Conservation (phyloP, 2,797 vertebrate genomes). For the Intellagama lesueurii region DNA sequence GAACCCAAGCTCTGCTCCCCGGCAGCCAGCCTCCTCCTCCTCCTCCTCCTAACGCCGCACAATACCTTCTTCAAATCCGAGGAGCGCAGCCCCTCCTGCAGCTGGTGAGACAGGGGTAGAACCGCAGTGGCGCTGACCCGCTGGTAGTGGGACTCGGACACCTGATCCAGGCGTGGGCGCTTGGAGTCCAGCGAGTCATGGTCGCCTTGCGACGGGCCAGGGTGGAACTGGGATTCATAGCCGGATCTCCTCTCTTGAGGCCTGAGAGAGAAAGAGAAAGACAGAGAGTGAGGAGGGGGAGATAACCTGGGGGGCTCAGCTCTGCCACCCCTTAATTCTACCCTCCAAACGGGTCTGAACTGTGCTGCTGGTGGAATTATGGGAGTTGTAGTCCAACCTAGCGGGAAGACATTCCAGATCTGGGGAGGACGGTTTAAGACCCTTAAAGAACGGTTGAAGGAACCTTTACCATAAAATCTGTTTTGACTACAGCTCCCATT, state of each 20-base stretch:
- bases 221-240: slow-evolving; percentile 93
- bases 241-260: slow-evolving; percentile 95
- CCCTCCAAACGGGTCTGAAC: not conserved
- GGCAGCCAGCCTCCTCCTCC: not conserved
- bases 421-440: no score
- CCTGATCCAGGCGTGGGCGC: slow-evolving; percentile 92
- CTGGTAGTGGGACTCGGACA: slow-evolving; percentile 89
- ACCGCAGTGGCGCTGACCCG: slow-evolving; percentile 84
- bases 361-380: not conserved
- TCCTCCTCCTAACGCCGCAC: slow-evolving; percentile 4
- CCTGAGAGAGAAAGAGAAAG: slow-evolving; percentile 71
- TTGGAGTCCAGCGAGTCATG: slow-evolving; percentile 92
- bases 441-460: no score
- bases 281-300: not conserved
- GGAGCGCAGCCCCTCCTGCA: slow-evolving; percentile 90
- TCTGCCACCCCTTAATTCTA: no score
- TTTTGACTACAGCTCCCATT: no score
- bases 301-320: not conserved
- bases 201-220: slow-evolving; percentile 84
- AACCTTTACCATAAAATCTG: no score
- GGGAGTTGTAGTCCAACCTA: not conserved
- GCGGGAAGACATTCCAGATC: no score
- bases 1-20: no score
- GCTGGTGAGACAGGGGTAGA: slow-evolving; percentile 85
- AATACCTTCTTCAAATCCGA: slow-evolving; percentile 94